Percentiles rank a stretch among this genome's conserved stretches.
These are phyloP conservation scores for Stenichneumon culpator DNA, from an alignment of 2,888 invertebrate species.

Conservation along the genomic window DNA sequence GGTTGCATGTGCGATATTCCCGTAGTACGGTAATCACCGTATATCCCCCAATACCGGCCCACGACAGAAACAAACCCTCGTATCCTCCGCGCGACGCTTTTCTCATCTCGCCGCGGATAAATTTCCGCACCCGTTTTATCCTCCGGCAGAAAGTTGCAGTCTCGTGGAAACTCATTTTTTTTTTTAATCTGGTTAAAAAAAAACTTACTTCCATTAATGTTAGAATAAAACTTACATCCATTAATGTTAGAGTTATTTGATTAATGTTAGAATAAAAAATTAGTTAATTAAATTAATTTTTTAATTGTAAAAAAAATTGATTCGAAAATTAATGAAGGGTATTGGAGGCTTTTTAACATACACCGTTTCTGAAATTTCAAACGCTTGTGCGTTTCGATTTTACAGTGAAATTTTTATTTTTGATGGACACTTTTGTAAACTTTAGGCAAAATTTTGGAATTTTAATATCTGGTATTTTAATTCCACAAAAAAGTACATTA, in stretches of 20 bases:
- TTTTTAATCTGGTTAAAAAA: slow-evolving; percentile 1
- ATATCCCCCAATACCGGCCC: slow-evolving; percentile 41
- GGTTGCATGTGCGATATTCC: not conserved
- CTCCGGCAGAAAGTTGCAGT: slow-evolving; percentile 25
- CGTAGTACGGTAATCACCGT: slow-evolving; percentile 2
- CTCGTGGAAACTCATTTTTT: not conserved
- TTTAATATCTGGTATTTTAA: too few relatives aligned
- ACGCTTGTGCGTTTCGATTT: too few relatives aligned
- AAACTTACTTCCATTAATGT: not conserved
- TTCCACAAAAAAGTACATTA: too few relatives aligned
- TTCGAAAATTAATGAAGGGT: too few relatives aligned
- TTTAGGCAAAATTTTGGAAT: too few relatives aligned
- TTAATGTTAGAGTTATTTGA: not conserved
- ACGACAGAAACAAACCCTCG: slow-evolving; percentile 45
- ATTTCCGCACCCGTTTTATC: slow-evolving; percentile 54
- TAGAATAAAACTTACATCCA: not conserved
- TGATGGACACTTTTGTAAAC: too few relatives aligned
- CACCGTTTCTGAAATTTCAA: too few relatives aligned
- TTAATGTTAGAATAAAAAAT: too few relatives aligned
- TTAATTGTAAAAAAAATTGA: too few relatives aligned
- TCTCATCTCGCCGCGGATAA: slow-evolving; percentile 50
- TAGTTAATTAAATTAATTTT: not conserved
- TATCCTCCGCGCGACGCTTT: slow-evolving; percentile 24
- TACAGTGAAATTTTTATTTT: too few relatives aligned
- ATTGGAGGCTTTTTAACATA: too few relatives aligned